phyloP scores from a whole-genome alignment of 2,797 vertebrate genomes.

The Manis pentadactyla region DNA sequence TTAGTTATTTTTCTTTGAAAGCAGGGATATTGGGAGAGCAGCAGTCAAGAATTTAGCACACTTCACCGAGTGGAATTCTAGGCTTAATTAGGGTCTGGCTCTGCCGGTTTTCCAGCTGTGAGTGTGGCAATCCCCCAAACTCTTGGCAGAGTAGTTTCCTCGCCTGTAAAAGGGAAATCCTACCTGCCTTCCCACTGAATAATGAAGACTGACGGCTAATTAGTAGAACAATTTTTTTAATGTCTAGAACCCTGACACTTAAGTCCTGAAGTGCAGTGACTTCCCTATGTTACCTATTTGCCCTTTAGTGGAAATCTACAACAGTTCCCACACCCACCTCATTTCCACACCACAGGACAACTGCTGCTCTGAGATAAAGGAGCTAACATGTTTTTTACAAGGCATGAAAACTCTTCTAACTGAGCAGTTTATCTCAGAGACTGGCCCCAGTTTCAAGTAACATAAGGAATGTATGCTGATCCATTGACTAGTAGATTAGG shows the following conservation, averaged over 20 bases:
- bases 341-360: neutral
- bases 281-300: neutral
- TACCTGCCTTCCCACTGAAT: neutral
- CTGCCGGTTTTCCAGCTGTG: neutral
- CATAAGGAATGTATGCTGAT: neutral
- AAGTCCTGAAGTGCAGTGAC: neutral
- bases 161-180: neutral
- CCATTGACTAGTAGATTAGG: neutral
- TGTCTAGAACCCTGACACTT: slow-evolving; percentile 1
- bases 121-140: neutral
- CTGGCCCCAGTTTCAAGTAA: neutral
- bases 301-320: neutral
- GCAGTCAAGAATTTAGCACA: neutral
- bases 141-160: neutral
- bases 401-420: neutral
- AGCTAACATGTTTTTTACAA: neutral
- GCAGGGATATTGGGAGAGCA: neutral
- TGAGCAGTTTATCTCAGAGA: neutral
- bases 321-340: neutral
- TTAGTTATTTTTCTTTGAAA: slow-evolving; percentile 12
- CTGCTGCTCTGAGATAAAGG: slow-evolving; percentile 69
- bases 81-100: neutral
- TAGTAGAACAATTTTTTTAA: neutral
- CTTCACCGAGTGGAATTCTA: neutral
- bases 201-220: neutral